These are phyloP conservation scores for Troides helena DNA, from an alignment of 2,888 invertebrate species.

Conservation along the genomic window DNA sequence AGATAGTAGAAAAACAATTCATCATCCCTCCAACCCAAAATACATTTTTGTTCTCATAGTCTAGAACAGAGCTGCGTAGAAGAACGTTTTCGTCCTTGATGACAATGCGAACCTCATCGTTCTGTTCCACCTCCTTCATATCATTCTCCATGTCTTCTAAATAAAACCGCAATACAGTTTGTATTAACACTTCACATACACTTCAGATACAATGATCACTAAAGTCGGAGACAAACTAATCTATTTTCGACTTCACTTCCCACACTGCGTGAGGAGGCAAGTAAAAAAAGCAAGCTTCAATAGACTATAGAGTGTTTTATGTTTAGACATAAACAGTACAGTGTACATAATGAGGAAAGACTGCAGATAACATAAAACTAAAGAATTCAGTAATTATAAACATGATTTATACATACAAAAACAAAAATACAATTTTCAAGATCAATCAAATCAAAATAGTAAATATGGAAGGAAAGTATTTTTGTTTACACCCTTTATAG, in stretches of 20 bases:
- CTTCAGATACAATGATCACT: neutral
- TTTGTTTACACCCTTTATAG: too few relatives aligned
- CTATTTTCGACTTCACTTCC: neutral
- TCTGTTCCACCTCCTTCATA: constrained; percentile 30
- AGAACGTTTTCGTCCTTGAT: constrained; percentile 41
- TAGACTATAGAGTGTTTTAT: neutral
- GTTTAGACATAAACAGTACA: neutral
- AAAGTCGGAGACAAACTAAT: neutral
- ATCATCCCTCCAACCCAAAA: constrained; percentile 91
- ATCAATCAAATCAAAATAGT: too few relatives aligned
- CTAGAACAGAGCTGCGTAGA: constrained; percentile 36
- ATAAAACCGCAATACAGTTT: neutral
- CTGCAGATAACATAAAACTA: neutral
- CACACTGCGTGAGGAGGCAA: neutral
- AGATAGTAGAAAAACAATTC: constrained; percentile 92
- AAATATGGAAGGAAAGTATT: too few relatives aligned
- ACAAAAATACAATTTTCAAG: too few relatives aligned
- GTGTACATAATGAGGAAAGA: neutral
- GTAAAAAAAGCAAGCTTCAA: neutral
- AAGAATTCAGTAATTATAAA: too few relatives aligned
- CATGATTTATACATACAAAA: too few relatives aligned
- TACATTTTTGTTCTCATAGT: constrained; percentile 71
- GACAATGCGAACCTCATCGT: constrained; percentile 34
- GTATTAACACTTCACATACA: neutral
- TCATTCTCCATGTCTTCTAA: constrained; percentile 21